These are phyloP conservation scores for Lophura nycthemera DNA, from an alignment of 2,113 vertebrate genomes.

Conservation along the genomic window DNA sequence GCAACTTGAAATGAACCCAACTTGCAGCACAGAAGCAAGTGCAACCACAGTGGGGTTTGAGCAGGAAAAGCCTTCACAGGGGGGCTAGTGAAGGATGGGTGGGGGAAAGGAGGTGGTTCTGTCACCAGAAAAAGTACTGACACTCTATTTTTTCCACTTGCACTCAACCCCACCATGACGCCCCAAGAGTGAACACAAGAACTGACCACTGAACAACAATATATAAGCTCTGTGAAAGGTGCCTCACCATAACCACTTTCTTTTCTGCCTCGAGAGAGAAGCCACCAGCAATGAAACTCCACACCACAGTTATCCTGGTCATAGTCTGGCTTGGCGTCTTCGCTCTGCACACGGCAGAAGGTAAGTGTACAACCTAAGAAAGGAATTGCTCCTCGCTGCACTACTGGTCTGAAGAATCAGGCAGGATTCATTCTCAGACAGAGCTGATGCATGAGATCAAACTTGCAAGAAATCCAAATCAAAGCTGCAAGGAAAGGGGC, in stretches of 20 bases:
- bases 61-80: conserved; percentile 59
- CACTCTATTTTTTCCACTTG: not conserved
- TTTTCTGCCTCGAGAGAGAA: not conserved
- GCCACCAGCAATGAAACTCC: conserved; percentile 32
- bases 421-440: not conserved
- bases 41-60: conserved; percentile 51
- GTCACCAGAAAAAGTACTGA: conserved; percentile 12
- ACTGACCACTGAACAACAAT: not conserved
- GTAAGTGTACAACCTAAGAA: not conserved
- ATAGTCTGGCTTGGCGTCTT: not conserved
- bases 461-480: not conserved
- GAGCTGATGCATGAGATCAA: not conserved
- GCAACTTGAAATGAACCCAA: conserved; percentile 30
- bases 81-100: not conserved
- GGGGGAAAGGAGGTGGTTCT: conserved; percentile 11
- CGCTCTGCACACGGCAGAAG: not conserved
- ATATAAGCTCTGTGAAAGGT: not conserved
- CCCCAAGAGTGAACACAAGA: not conserved
- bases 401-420: not conserved
- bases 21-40: not conserved
- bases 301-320: not conserved
- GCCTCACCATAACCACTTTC: not conserved
- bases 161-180: not conserved
- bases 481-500: not conserved
- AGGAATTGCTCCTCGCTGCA: not conserved